Evolutionary conservation across 2,888 invertebrate genomes (phyloP).

Genomic region (Philereme vetulata): DNA sequence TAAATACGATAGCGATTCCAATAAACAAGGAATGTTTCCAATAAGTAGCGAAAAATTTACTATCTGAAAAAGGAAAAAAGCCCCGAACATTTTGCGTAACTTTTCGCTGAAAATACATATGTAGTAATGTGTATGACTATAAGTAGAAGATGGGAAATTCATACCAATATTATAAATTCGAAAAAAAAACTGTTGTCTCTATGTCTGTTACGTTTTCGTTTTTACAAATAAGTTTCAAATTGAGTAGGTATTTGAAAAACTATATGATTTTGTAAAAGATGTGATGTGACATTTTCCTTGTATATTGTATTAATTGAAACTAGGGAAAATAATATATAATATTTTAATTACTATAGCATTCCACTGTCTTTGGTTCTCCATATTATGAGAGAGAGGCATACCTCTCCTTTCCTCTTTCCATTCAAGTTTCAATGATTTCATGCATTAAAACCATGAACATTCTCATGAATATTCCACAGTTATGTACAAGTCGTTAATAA

Average conservation of each 20-base stretch:
- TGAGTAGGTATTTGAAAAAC: no score
- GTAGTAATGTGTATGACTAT: no score
- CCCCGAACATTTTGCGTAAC: no score
- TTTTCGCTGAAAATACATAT: no score
- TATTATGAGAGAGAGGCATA: conserved; percentile 1
- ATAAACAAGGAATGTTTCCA: conserved; percentile 3
- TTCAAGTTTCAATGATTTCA: conserved; percentile 52
- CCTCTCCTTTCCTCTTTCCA: conserved; percentile 22
- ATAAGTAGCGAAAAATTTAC: background rate
- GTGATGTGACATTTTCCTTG: no score
- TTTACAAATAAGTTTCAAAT: no score
- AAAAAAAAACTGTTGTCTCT: no score
- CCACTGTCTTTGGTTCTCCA: conserved; percentile 10
- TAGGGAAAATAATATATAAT: background rate
- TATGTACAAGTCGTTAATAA: conserved; percentile 51
- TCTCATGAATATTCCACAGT: conserved; percentile 49
- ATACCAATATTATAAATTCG: no score
- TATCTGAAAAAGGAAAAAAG: conserved; percentile 1
- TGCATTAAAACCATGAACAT: conserved; percentile 50
- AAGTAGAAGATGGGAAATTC: no score
- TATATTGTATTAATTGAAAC: no score
- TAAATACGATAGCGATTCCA: conserved; percentile 13
- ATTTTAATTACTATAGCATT: conserved; percentile 12
- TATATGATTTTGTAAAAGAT: no score
- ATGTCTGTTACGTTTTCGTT: no score